phyloP scores from a whole-genome alignment of 2,888 invertebrate species.

The Lomographa bimaculata region DNA sequence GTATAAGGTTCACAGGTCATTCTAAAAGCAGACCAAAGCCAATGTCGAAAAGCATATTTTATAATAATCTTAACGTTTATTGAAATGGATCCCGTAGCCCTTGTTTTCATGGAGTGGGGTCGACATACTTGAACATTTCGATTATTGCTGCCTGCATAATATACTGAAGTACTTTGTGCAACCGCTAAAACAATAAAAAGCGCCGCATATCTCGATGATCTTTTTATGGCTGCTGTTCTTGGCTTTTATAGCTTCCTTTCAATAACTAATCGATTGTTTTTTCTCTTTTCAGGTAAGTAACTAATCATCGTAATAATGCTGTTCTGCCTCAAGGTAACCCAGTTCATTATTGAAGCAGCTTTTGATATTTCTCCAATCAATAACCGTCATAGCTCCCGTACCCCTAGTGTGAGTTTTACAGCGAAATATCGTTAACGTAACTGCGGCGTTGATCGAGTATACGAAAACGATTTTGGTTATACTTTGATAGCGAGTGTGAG shows the following conservation, averaged over 20 bases:
- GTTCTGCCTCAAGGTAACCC: constrained; percentile 31
- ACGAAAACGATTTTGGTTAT: too few species aligned
- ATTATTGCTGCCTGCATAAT: constrained; percentile 61
- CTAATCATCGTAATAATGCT: constrained; percentile 35
- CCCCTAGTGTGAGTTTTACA: too few species aligned
- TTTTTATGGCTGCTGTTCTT: constrained; percentile 22
- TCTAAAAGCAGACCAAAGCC: constrained; percentile 42
- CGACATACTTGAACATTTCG: constrained; percentile 62
- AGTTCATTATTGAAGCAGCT: constrained; percentile 21
- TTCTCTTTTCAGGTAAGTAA: constrained; percentile 71
- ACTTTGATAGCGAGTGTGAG: too few species aligned
- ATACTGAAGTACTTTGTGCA: constrained; percentile 51
- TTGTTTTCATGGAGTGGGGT: constrained; percentile 51
- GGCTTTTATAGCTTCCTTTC: constrained; percentile 23
- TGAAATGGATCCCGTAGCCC: constrained; percentile 51
- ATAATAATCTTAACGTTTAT: constrained; percentile 12
- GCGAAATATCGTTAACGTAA: too few species aligned
- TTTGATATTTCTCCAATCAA: constrained; percentile 20
- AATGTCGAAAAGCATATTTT: constrained; percentile 31
- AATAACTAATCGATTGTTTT: constrained; percentile 31
- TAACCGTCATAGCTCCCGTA: constrained; percentile 8
- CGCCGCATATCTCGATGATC: constrained; percentile 34
- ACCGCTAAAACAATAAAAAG: constrained; percentile 63
- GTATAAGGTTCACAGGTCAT: constrained; percentile 36
- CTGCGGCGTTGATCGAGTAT: too few species aligned